These are phyloP conservation scores for Hippopotamyrus pictus DNA, from an alignment of 2,797 vertebrate species.

Conservation along the genomic window DNA sequence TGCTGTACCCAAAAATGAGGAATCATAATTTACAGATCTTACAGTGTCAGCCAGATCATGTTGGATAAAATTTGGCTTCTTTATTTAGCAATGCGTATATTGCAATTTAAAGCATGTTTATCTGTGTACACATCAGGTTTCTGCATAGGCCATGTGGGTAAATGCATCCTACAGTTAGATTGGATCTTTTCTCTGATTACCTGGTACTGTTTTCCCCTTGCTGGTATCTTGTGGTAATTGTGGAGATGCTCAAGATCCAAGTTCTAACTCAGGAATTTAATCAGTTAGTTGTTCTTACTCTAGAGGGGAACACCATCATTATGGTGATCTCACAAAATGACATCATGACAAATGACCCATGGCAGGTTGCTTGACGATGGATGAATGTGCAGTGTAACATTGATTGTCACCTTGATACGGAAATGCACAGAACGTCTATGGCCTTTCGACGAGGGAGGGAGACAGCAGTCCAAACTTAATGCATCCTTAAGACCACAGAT, in stretches of 20 bases:
- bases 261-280: not conserved
- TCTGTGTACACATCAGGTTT: not conserved
- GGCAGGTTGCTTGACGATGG: not conserved
- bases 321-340: not conserved
- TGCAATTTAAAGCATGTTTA: not conserved
- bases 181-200: not conserved
- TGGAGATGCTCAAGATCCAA: not conserved
- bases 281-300: not conserved
- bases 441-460: not conserved
- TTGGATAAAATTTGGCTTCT: not conserved
- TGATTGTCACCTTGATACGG: not conserved
- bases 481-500: not conserved
- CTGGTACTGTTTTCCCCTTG: not conserved
- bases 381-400: not conserved
- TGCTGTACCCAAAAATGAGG: not conserved
- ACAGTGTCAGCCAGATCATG: not conserved
- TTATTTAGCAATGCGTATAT: not conserved
- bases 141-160: not conserved
- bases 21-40: not conserved
- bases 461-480: not conserved
- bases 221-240: not conserved
- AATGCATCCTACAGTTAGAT: not conserved
- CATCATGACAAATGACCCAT: not conserved
- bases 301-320: not conserved
- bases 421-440: not conserved